Percentiles rank a stretch among this genome's conserved stretches.
Evolutionary conservation across 2,797 vertebrate species (phyloP).

Genomic region (Steatocranus sp.): DNA sequence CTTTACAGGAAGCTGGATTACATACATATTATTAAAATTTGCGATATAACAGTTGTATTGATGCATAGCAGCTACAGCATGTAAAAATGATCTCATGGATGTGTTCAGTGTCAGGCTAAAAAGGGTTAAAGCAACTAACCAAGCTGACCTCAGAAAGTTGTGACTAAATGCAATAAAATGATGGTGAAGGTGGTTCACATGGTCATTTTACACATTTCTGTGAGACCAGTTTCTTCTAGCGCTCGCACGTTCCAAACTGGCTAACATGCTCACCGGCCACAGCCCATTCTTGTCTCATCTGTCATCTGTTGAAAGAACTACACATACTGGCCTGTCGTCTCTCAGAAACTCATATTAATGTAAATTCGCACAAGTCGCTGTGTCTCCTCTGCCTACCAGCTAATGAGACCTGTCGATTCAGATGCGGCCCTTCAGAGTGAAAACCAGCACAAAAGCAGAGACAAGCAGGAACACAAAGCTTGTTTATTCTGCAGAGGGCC

Average conservation of each 20-base stretch:
- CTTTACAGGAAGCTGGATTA: background rate
- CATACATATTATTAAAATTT: background rate
- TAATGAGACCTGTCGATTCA: conserved; percentile 57
- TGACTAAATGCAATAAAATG: background rate
- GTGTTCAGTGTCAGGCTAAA: background rate
- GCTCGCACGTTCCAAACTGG: background rate
- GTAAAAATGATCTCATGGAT: background rate
- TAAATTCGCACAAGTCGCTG: conserved; percentile 18
- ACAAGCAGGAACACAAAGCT: conserved; percentile 36
- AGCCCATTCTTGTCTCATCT: background rate
- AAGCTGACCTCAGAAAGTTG: background rate
- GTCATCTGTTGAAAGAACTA: background rate
- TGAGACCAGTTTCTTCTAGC: background rate
- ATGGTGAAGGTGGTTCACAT: background rate
- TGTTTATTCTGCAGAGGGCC: conserved; percentile 48
- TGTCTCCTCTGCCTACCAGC: conserved; percentile 40
- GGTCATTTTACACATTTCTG: background rate
- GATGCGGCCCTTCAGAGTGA: conserved; percentile 23
- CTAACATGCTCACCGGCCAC: background rate
- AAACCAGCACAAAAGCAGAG: conserved; percentile 26
- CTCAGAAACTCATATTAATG: conserved; percentile 11
- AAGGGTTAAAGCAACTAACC: background rate
- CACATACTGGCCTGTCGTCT: background rate
- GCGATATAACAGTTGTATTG: background rate
- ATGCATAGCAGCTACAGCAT: background rate